Base-by-base conservation (phyloP, 1,140 invertebrate species). In the Pachyrhynchus sulphureomaculatus region DNA sequence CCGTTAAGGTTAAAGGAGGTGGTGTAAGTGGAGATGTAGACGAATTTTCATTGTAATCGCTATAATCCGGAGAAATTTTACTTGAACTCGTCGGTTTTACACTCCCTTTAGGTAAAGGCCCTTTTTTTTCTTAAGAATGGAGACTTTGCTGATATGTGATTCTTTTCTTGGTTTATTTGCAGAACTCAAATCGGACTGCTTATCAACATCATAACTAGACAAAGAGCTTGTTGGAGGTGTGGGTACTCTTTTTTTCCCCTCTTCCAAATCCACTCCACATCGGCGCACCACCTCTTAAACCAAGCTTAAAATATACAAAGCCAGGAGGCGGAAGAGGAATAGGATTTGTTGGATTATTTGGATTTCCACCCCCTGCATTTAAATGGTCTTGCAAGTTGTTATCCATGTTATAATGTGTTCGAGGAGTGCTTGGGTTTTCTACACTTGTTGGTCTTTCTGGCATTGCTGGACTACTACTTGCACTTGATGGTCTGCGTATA, bases 261-360 rank as follows among this genome's bases (percentile, higher is more conserved):
- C 71, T 65, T 68, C 63, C 80, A 54, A 69, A 71, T 6, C 66
- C 52, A 29, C 56, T 78, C 84, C 87, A 89, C 80, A 89, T 88
- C 0, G 88, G 88, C 0, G 86, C 84, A 1, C 89, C 89, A 8
- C 89, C 89, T 62, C 83, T 77, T 1, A 91, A 76, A 15, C 72
- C 89, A 1, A 88, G 72, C 66, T 84, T 84, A 49, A 82, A 78
- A 69, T 83, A 86, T 4, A 77, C 80, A 42, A 82, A 82, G 58
- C 75, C 72, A 2, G 71, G 69, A 3, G 73, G 73, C 3, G 78
- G 75, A 10, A 79, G 71, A 2, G 82, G 83, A 23, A 84, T 72
- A 2, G 82, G 80, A 68, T 81, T 82, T 53, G 77, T 66, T 60
- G 79, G 77, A 69, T 82, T 80, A 53, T 82, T 78, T 44, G 52